Evolutionary conservation across 2,797 vertebrate genomes (phyloP), one percentile per base, ranked within the genome.

Genomic region (Peromyscus melanophrys): DNA sequence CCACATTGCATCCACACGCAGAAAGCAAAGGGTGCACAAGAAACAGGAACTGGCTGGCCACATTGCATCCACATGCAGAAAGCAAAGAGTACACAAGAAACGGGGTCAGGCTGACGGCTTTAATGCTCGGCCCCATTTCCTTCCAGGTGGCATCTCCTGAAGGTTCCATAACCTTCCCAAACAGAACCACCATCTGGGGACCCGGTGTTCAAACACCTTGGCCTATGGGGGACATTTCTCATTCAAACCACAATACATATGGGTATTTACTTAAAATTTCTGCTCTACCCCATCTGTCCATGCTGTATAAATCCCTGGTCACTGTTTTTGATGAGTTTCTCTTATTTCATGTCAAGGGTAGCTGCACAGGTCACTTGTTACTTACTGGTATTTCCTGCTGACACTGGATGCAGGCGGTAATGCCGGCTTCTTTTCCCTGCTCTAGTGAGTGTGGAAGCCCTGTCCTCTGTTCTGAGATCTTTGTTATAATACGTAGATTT

Each of bases 211-310:
- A 40, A 57, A 57, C 4, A 29, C 34, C 25, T 37, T 52, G 37
- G 25, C 85, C 25, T 13, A 13, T 2, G 2, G 37, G 29, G 31
- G 8, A 43, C 5, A 11, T 71, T 71, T 71, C 34, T 21, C 69
- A 75, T 40, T 75, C n/a, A 31, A 88, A 59, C n/a, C 6, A 57
- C 2, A 21, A 73, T 29, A 14, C 4, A 57, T 46, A 61, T 3
- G 59, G 34, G 65, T 87, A 77, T 57, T 67, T 89, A 21, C 61
- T 37, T 94, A 40, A 43, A 65, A 55, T 17, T 69, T 96, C 93
- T 37, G 27, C 90, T 81, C 37, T 82, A 23, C 4, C 6, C 21
- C 75, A 52, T 52, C 34, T 91, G 14, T 71, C 43, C 80, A 4
- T 81, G 94, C 37, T 76, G 13, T 75, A 16, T 57, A 94, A 52